Conservation (phyloP, 2,888 invertebrate genomes). For the Parapristionchus giblindavisi region DNA sequence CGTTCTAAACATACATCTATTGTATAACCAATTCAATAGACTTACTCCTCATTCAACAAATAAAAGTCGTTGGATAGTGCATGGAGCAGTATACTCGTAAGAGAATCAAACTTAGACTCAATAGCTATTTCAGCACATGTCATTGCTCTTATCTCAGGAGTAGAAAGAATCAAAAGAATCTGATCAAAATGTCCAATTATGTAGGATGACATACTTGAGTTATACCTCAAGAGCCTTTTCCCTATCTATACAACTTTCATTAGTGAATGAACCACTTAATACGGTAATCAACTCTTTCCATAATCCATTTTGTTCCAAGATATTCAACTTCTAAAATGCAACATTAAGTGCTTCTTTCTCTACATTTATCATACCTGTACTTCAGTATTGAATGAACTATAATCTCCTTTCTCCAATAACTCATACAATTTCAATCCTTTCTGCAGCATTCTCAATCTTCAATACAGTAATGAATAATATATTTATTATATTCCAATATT, state of each 20-base stretch:
- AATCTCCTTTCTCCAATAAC: conserved; percentile 29
- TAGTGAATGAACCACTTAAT: conserved; percentile 7
- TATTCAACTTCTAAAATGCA: neutral
- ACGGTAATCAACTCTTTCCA: neutral
- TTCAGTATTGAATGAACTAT: neutral
- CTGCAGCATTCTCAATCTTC: conserved; percentile 9
- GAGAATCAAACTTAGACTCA: neutral
- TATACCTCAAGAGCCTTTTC: conserved; percentile 29
- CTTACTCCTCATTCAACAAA: neutral
- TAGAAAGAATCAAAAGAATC: neutral
- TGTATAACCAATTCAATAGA: neutral
- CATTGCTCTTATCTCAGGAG: neutral
- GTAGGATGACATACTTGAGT: neutral
- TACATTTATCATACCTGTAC: neutral
- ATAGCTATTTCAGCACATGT: neutral
- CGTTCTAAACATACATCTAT: neutral
- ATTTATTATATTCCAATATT: neutral
- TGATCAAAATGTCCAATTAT: neutral
- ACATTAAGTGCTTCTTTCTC: neutral
- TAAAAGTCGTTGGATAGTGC: neutral
- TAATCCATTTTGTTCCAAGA: neutral
- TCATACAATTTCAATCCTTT: neutral
- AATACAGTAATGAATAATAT: neutral
- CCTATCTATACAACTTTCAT: neutral
- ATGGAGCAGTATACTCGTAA: conserved; percentile 15